Conservation (phyloP, 2,797 vertebrate genomes). For the Hephaestus fuliginosus region DNA sequence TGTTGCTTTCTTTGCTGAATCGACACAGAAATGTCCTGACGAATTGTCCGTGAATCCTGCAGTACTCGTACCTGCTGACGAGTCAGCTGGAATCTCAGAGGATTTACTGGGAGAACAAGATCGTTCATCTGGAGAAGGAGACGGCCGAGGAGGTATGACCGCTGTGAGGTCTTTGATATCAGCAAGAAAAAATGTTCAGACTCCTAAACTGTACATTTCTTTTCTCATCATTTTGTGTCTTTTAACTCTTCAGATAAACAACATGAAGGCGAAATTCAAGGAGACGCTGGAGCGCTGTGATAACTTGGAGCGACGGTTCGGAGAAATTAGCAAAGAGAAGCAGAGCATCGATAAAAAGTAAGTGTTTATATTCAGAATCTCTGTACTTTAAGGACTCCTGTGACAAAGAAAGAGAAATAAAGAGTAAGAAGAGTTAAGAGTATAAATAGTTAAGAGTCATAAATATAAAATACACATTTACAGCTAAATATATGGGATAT, state of each 20-base stretch:
- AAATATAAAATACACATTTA: background rate
- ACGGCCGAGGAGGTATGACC: slow-evolving; percentile 92
- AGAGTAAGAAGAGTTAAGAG: no score
- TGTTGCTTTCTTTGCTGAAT: background rate
- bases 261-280: slow-evolving; percentile 99
- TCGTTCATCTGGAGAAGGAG: slow-evolving; percentile 97
- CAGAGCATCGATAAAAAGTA: slow-evolving; percentile 95
- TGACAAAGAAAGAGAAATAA: no score
- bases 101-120: slow-evolving; percentile 99
- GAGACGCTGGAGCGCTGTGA: slow-evolving; percentile 98
- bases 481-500: no score
- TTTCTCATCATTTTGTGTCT: background rate
- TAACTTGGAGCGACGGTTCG: slow-evolving; percentile 91
- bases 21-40: background rate
- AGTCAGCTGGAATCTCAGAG: slow-evolving; percentile 98
- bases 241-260: slow-evolving; percentile 90
- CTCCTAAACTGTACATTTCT: no score
- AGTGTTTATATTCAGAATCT: slow-evolving; percentile 29
- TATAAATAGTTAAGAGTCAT: no score
- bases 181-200: no score
- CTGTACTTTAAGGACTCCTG: no score
- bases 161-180: no score
- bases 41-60: background rate
- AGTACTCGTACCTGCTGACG: slow-evolving; percentile 98
- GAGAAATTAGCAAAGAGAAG: slow-evolving; percentile 94